These are phyloP conservation scores for Serilophus lunatus DNA, from an alignment of 2,113 vertebrate species.

Conservation along the genomic window DNA sequence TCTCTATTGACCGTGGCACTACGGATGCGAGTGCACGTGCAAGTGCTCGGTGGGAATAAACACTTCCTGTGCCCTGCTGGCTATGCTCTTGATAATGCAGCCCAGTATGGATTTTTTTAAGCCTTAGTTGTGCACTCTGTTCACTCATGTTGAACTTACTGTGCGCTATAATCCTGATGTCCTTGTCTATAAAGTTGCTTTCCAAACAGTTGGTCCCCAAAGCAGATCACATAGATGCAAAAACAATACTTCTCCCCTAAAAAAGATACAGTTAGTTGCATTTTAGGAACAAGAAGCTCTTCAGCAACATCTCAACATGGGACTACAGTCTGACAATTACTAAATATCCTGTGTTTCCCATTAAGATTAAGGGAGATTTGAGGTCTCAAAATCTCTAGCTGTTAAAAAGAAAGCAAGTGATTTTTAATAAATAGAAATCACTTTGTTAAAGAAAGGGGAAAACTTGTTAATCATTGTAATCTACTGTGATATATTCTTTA, in stretches of 20 bases:
- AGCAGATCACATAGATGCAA: too few relatives aligned
- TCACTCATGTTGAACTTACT: not conserved
- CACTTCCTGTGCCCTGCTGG: accelerated
- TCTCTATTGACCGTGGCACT: accelerated
- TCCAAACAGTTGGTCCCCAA: not conserved
- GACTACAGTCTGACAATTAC: not conserved
- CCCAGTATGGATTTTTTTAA: not conserved
- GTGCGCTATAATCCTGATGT: too few relatives aligned
- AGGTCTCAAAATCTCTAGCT: not conserved
- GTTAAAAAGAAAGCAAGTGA: not conserved
- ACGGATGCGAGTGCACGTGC: not conserved
- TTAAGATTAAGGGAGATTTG: not conserved
- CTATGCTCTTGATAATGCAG: not conserved
- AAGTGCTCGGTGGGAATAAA: not conserved
- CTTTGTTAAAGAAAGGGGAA: not conserved
- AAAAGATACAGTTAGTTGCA: not conserved
- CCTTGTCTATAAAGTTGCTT: not conserved
- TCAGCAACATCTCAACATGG: not conserved
- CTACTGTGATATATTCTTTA: not conserved
- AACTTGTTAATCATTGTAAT: not conserved
- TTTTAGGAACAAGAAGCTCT: not conserved
- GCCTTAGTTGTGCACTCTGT: not conserved
- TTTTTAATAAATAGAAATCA: not conserved
- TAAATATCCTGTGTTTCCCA: not conserved
- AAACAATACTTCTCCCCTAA: too few relatives aligned